Conservation (phyloP, 2,113 vertebrate species). For the Stigmatopora nigra region DNA sequence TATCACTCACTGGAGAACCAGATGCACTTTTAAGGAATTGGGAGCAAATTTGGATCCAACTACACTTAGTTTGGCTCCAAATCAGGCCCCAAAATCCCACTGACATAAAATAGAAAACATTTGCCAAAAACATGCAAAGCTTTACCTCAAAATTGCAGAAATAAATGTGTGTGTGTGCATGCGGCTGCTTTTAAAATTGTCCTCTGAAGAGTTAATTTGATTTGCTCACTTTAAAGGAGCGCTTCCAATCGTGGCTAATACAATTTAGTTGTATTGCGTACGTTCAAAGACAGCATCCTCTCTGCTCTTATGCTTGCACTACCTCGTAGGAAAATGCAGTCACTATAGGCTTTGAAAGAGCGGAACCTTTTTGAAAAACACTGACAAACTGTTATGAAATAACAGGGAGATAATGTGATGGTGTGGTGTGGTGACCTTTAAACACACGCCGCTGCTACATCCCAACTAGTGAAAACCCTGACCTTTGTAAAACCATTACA, state of each 20-base stretch:
- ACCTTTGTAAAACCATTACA: slow-evolving; percentile 75
- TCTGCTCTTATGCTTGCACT: background rate
- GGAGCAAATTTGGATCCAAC: too few relatives aligned
- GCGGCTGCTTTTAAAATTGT: too few relatives aligned
- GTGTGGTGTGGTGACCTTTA: slow-evolving; percentile 69
- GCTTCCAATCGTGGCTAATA: background rate
- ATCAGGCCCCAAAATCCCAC: too few relatives aligned
- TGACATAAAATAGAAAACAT: too few relatives aligned
- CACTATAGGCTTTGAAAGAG: slow-evolving; percentile 2
- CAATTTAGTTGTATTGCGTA: background rate
- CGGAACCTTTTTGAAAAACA: slow-evolving; percentile 31
- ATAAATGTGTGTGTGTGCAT: too few relatives aligned
- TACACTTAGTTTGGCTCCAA: too few relatives aligned
- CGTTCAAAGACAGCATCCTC: background rate
- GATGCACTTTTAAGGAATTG: too few relatives aligned
- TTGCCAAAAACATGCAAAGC: too few relatives aligned
- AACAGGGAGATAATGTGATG: slow-evolving; percentile 67
- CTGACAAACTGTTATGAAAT: slow-evolving; percentile 69
- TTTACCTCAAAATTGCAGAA: too few relatives aligned
- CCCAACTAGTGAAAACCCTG: slow-evolving; percentile 58
- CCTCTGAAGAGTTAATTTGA: background rate
- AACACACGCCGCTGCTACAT: slow-evolving; percentile 55
- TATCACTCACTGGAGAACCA: too few relatives aligned
- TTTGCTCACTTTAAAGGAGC: background rate
- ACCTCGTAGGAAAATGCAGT: slow-evolving; percentile 14